Percentiles rank a stretch among this genome's conserved stretches.
phyloP scores from a whole-genome alignment of 1,140 invertebrate species.

The Plodia interpunctella region DNA sequence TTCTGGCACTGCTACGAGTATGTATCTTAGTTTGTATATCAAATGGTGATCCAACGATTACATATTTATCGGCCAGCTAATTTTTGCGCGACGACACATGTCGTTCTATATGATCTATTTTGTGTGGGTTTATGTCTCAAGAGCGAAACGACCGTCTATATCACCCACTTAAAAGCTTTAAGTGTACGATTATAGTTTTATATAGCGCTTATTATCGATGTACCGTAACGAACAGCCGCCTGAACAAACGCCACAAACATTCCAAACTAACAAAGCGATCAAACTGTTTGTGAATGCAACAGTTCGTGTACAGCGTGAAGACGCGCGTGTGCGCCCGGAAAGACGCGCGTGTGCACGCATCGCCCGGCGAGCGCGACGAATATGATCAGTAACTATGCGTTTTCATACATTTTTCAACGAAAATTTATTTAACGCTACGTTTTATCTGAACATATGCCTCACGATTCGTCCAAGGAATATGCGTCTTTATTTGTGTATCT shows the following conservation, averaged over 20 bases:
- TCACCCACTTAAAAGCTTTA: conserved; percentile 29
- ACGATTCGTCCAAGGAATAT: neutral
- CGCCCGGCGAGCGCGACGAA: conserved; percentile 9
- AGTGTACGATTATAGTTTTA: conserved; percentile 33
- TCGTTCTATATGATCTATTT: conserved; percentile 23
- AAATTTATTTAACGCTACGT: neutral
- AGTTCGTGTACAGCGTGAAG: neutral
- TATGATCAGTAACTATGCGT: conserved; percentile 14
- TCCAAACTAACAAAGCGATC: conserved; percentile 39
- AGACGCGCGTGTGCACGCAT: neutral
- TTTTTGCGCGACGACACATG: conserved; percentile 17
- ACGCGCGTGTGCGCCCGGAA: conserved; percentile 10
- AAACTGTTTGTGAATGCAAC: conserved; percentile 7
- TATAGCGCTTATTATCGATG: conserved; percentile 27
- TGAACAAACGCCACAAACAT: conserved; percentile 59
- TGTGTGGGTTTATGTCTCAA: conserved; percentile 8
- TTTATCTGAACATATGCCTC: neutral
- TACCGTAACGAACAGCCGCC: conserved; percentile 39
- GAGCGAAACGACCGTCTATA: conserved; percentile 6
- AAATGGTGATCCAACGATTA: conserved; percentile 1
- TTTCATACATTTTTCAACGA: neutral
- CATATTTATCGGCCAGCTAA: neutral
- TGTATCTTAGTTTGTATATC: no score
- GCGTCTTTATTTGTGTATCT: neutral
- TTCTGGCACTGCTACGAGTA: no score